These are phyloP conservation scores for Pitta sordida DNA, from an alignment of 2,113 vertebrate species.

Conservation along the genomic window DNA sequence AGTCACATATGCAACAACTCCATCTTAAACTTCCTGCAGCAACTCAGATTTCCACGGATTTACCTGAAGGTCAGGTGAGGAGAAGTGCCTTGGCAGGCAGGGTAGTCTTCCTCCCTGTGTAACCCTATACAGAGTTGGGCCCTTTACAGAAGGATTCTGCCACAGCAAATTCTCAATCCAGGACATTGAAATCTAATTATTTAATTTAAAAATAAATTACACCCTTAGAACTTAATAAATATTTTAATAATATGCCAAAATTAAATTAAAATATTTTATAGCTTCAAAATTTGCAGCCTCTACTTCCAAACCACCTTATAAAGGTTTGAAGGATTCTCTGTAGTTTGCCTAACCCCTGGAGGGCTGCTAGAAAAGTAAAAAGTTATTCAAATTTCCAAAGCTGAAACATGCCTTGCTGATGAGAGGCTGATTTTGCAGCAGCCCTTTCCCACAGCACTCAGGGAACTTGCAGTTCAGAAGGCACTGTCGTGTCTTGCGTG, in stretches of 20 bases:
- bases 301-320: background rate
- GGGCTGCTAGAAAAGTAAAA: background rate
- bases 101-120: background rate
- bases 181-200: background rate
- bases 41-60: background rate
- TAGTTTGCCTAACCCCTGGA: background rate
- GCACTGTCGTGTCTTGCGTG: background rate
- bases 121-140: background rate
- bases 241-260: background rate
- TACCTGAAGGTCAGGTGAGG: background rate
- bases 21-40: background rate
- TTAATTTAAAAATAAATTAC: background rate
- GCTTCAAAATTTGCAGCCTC: background rate
- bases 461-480: background rate
- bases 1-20: background rate
- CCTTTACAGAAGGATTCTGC: background rate
- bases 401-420: background rate
- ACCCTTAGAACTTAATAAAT: background rate
- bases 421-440: background rate
- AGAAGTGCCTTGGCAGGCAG: background rate
- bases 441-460: background rate
- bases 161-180: background rate
- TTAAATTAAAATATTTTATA: background rate
- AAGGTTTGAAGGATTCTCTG: background rate
- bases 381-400: background rate